Percentiles rank a stretch among this genome's conserved stretches.
phyloP scores from a whole-genome alignment of 2,113 vertebrate genomes.

The Alexandromys fortis region DNA sequence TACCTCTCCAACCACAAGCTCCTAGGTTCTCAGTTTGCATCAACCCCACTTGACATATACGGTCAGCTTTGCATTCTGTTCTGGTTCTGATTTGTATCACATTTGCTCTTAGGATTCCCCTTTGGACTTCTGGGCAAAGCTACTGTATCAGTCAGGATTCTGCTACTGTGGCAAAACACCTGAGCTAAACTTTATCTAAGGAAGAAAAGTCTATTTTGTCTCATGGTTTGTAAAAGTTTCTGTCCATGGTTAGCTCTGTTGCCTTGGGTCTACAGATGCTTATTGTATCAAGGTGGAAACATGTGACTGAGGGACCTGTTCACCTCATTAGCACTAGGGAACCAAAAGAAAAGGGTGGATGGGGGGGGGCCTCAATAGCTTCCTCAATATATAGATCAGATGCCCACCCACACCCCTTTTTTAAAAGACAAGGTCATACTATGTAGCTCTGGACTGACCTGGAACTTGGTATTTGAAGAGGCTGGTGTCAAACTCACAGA shows the following conservation, averaged over 20 bases:
- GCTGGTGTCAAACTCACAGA: neutral
- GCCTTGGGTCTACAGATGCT: neutral
- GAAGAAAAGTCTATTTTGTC: neutral
- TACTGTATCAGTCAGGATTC: neutral
- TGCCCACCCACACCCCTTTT: neutral
- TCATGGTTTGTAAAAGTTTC: neutral
- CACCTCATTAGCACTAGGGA: neutral
- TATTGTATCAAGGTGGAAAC: neutral
- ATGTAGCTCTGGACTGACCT: neutral
- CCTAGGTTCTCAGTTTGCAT: neutral
- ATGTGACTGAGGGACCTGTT: no score
- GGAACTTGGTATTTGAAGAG: neutral
- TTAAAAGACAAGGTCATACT: neutral
- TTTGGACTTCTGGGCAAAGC: slow-evolving; percentile 4
- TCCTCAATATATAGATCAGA: neutral
- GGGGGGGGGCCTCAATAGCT: neutral
- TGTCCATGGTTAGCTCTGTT: neutral
- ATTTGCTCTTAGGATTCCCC: neutral
- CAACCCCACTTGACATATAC: neutral
- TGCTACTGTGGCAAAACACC: neutral
- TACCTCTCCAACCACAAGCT: neutral
- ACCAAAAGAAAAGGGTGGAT: neutral
- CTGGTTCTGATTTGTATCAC: slow-evolving; percentile 27
- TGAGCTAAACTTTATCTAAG: neutral
- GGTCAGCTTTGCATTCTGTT: neutral